Percentiles rank a stretch among this genome's conserved stretches.
Conservation (phyloP, 2,797 vertebrate genomes). For the Phrynocephalus forsythii region DNA sequence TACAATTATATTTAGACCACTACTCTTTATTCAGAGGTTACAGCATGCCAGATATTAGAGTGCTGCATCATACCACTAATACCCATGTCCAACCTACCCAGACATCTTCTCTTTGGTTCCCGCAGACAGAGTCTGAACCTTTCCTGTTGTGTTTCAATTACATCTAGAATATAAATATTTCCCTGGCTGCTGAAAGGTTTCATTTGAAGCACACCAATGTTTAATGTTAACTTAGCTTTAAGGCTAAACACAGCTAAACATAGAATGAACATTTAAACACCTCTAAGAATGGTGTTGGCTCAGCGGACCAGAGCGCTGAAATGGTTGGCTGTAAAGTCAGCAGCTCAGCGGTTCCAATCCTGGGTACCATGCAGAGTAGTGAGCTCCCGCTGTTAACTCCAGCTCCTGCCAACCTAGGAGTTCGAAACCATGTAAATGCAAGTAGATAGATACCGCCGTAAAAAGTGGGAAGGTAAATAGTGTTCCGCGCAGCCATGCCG, state of each 20-base stretch:
- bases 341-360: too few species aligned
- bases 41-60: background rate
- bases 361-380: too few species aligned
- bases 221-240: background rate
- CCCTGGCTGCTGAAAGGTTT: background rate
- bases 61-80: background rate
- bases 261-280: background rate
- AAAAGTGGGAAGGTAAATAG: too few species aligned
- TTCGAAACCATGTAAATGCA: too few species aligned
- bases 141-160: background rate
- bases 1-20: background rate
- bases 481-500: too few species aligned
- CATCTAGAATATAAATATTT: background rate
- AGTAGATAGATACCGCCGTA: too few species aligned
- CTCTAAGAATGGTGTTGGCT: background rate
- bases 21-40: background rate
- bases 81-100: background rate
- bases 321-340: too few species aligned
- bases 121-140: background rate
- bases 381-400: too few species aligned
- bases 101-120: background rate
- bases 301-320: too few species aligned
- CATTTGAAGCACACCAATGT: background rate
- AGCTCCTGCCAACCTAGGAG: too few species aligned
- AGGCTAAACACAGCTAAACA: background rate